These are phyloP conservation scores for Adoxophyes honmai DNA, from an alignment of 1,140 invertebrate species.

Conservation along the genomic window DNA sequence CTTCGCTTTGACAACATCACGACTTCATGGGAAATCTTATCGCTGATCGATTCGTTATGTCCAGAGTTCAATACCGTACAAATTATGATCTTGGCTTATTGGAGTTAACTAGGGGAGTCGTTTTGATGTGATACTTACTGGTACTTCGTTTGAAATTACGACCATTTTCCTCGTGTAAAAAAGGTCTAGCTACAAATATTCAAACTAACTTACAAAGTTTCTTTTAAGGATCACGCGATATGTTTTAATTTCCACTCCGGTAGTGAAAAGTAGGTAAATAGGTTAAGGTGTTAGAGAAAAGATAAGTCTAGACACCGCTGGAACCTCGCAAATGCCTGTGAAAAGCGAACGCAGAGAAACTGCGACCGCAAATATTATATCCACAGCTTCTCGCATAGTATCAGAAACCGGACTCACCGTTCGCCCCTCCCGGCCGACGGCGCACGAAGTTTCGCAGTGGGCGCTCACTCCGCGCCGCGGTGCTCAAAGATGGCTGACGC, in stretches of 20 bases:
- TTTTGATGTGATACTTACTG: too few relatives aligned
- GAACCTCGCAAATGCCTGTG: neutral
- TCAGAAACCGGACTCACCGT: conserved; percentile 59
- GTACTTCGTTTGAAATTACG: too few relatives aligned
- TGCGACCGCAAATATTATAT: conserved; percentile 19
- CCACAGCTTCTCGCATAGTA: conserved; percentile 24
- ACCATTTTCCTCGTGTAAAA: too few relatives aligned
- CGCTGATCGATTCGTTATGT: neutral
- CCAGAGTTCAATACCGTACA: neutral
- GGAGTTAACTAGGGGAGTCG: too few relatives aligned
- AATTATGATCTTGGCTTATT: neutral
- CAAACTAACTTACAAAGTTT: too few relatives aligned
- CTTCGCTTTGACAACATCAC: neutral
- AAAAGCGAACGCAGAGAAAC: conserved; percentile 29
- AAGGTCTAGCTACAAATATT: too few relatives aligned
- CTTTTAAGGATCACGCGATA: too few relatives aligned
- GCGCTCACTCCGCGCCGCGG: conserved; percentile 50
- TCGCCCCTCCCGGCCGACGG: conserved; percentile 53
- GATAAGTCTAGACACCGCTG: too few relatives aligned
- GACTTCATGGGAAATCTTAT: conserved; percentile 3
- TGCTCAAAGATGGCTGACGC: conserved; percentile 42
- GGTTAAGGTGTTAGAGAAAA: too few relatives aligned
- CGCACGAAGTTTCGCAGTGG: conserved; percentile 51
- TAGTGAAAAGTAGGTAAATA: too few relatives aligned
- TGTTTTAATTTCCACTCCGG: too few relatives aligned